Conservation (phyloP, 1,140 invertebrate genomes). For the Drosophila parvula region DNA sequence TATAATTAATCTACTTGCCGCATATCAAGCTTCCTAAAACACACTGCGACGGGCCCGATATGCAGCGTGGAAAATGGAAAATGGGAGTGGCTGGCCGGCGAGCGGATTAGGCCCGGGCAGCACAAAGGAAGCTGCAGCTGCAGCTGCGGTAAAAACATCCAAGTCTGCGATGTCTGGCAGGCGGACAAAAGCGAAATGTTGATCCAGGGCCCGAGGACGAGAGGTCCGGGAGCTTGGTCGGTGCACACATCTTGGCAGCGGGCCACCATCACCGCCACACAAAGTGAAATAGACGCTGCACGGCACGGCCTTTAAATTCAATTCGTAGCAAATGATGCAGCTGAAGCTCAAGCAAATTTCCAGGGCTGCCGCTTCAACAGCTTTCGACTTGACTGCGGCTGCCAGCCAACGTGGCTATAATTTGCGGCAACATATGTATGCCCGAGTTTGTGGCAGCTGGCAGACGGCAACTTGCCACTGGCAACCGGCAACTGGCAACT, state of each 20-base stretch:
- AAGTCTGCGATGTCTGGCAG: slow-evolving; percentile 46
- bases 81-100: slow-evolving; percentile 56
- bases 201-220: slow-evolving; percentile 51
- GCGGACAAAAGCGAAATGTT: slow-evolving; percentile 75
- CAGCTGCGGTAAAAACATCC: slow-evolving; percentile 48
- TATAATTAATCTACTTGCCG: slow-evolving; percentile 67
- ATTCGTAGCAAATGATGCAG: slow-evolving; percentile 67
- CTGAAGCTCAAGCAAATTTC: slow-evolving; percentile 59
- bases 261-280: slow-evolving; percentile 54
- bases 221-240: slow-evolving; percentile 7
- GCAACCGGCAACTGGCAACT: slow-evolving; percentile 7
- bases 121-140: slow-evolving; percentile 44
- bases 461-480: slow-evolving; percentile 16
- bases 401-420: slow-evolving; percentile 57
- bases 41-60: slow-evolving; percentile 56
- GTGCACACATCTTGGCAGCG: slow-evolving; percentile 61
- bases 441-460: slow-evolving; percentile 38
- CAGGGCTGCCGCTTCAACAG: slow-evolving; percentile 65
- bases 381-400: slow-evolving; percentile 66
- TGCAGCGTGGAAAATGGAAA: slow-evolving; percentile 72
- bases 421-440: slow-evolving; percentile 53
- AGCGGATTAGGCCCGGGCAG: slow-evolving; percentile 63
- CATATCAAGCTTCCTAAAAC: slow-evolving; percentile 56
- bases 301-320: slow-evolving; percentile 67
- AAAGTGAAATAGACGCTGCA: slow-evolving; percentile 62